phyloP scores from a whole-genome alignment of 2,797 vertebrate species.

The Urocyon cinereoargenteus region DNA sequence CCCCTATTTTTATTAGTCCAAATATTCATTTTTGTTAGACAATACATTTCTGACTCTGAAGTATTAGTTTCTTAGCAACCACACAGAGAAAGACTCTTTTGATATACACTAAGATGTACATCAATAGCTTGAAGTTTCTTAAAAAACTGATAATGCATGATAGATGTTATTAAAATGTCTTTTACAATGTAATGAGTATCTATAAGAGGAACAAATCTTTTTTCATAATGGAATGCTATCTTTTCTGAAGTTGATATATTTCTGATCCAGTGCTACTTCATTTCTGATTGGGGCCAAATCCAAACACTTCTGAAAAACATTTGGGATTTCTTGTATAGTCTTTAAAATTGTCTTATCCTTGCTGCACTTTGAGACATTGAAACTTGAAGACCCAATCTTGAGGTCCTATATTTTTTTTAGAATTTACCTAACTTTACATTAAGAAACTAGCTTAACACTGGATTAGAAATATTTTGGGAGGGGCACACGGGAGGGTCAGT shows the following conservation, averaged over 20 bases:
- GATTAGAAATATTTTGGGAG: neutral
- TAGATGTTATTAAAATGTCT: conserved; percentile 18
- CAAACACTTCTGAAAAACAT: neutral
- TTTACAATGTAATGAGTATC: neutral
- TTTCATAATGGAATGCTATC: neutral
- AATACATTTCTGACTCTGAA: conserved; percentile 25
- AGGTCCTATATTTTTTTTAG: neutral
- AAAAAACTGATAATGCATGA: neutral
- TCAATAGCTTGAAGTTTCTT: conserved; percentile 60
- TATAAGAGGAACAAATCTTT: neutral
- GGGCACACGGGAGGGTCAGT: neutral
- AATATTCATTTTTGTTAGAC: conserved; percentile 29
- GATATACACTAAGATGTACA: neutral
- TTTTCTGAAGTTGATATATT: neutral
- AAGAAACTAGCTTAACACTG: neutral
- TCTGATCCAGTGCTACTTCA: neutral
- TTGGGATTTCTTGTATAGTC: neutral
- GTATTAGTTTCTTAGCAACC: conserved; percentile 44
- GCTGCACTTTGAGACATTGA: neutral
- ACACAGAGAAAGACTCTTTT: conserved; percentile 73
- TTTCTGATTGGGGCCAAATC: neutral
- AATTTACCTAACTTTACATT: neutral
- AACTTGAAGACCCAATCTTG: neutral
- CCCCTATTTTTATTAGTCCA: neutral
- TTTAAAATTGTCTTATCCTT: neutral